phyloP scores from a whole-genome alignment of 1,140 invertebrate species.

The Diachasma alloeum region DNA sequence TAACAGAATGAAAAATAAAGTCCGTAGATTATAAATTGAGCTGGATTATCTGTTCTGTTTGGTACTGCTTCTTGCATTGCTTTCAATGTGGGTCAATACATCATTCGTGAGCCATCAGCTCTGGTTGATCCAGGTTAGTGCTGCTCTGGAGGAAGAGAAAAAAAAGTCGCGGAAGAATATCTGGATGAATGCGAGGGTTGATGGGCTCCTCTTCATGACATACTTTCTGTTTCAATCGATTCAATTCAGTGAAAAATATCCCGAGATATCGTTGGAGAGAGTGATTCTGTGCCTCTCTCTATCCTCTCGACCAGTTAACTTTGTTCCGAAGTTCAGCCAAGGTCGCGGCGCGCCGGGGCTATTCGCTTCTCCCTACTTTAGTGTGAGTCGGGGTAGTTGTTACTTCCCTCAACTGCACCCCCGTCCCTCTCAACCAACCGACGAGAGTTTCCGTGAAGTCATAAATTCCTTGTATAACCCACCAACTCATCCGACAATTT shows the following conservation, averaged over 20 bases:
- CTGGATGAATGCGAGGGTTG: background rate
- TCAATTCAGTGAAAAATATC: conserved; percentile 22
- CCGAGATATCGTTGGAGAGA: background rate
- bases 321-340: conserved; percentile 32
- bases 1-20: background rate
- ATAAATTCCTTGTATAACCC: conserved; percentile 31
- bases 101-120: background rate
- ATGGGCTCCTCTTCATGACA: background rate
- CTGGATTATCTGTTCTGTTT: background rate
- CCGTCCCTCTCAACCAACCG: background rate
- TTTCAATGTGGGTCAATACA: too few species aligned
- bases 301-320: conserved; percentile 30
- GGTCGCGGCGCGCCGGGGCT: conserved; percentile 38
- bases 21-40: conserved; percentile 12
- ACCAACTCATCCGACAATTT: conserved; percentile 9
- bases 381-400: conserved; percentile 5
- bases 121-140: conserved; percentile 47
- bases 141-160: conserved; percentile 28
- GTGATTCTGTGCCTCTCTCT: background rate
- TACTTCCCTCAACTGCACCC: conserved; percentile 3
- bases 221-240: background rate
- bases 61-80: background rate
- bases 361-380: conserved; percentile 17
- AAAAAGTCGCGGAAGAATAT: background rate
- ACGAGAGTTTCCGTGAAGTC: conserved; percentile 29